Evolutionary conservation across 2,888 invertebrate species (phyloP).

Genomic region (Leucophora obtusa): DNA sequence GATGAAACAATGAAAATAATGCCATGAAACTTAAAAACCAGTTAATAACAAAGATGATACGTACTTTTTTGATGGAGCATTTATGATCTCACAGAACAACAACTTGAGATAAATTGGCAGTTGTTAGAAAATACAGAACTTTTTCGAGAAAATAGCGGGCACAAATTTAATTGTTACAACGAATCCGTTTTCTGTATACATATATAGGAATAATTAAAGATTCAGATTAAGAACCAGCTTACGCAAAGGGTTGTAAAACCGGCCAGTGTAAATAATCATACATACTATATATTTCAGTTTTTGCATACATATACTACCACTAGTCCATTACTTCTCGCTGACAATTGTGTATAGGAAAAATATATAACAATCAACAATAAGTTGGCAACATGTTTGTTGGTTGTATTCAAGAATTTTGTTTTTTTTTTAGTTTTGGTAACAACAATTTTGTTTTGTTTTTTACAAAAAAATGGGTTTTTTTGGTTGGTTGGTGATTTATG

Average conservation of each 20-base stretch:
- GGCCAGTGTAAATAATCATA: slow-evolving; percentile 22
- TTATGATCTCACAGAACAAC: neutral
- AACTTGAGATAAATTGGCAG: too few relatives aligned
- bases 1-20: slow-evolving; percentile 57
- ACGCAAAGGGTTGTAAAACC: too few relatives aligned
- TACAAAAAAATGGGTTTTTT: slow-evolving; percentile 3
- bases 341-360: neutral
- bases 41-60: slow-evolving; percentile 9
- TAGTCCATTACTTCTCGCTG: too few relatives aligned
- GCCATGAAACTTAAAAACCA: slow-evolving; percentile 38
- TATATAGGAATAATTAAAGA: too few relatives aligned
- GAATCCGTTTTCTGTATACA: too few relatives aligned
- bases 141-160: too few relatives aligned
- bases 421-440: neutral
- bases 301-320: neutral
- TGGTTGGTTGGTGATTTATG: slow-evolving; percentile 56
- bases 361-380: slow-evolving; percentile 25
- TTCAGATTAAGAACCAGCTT: too few relatives aligned
- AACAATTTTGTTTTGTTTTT: neutral
- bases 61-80: slow-evolving; percentile 15
- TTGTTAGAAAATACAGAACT: too few relatives aligned
- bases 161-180: too few relatives aligned
- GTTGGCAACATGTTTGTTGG: slow-evolving; percentile 37
- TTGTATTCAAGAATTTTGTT: slow-evolving; percentile 31
- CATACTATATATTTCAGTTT: neutral